Evolutionary conservation across 2,113 vertebrate genomes (phyloP).

Genomic region (Clarias gariepinus): DNA sequence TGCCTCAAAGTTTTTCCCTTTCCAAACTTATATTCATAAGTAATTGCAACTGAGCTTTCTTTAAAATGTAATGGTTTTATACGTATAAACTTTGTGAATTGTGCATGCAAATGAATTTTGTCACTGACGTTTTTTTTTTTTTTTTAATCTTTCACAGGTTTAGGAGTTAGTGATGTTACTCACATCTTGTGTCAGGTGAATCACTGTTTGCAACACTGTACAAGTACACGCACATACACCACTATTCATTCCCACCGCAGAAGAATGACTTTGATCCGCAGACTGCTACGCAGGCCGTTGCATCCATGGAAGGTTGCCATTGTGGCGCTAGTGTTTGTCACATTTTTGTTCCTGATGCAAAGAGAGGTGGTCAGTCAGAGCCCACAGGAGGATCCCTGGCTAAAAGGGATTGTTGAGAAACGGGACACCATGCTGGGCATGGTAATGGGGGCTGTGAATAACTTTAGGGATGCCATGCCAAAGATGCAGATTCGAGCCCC

Average conservation of each 20-base stretch:
- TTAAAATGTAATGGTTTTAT: background rate
- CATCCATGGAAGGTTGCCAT: constrained; percentile 83
- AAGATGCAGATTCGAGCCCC: constrained; percentile 98
- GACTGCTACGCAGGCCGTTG: constrained; percentile 77
- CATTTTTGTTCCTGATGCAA: constrained; percentile 93
- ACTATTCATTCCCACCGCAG: constrained; percentile 38
- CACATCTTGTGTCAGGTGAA: constrained; percentile 51
- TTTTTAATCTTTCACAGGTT: constrained; percentile 33
- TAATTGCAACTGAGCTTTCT: background rate
- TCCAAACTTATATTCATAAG: background rate
- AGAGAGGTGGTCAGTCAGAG: constrained; percentile 87
- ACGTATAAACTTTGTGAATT: background rate
- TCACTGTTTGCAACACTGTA: constrained; percentile 46
- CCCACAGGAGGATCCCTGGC: constrained; percentile 82
- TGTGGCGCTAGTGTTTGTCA: constrained; percentile 84
- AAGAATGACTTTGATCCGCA: constrained; percentile 82
- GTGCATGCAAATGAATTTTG: background rate
- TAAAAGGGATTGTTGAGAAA: constrained; percentile 79
- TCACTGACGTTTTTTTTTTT: background rate
- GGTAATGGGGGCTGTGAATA: constrained; percentile 91
- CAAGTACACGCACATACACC: background rate
- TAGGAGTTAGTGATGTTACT: constrained; percentile 38
- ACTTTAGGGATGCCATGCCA: constrained; percentile 89
- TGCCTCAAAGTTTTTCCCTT: background rate
- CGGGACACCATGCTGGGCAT: constrained; percentile 86